Evolutionary conservation across 2,888 invertebrate genomes (phyloP).

Genomic region (Lasioglossum figueresi): DNA sequence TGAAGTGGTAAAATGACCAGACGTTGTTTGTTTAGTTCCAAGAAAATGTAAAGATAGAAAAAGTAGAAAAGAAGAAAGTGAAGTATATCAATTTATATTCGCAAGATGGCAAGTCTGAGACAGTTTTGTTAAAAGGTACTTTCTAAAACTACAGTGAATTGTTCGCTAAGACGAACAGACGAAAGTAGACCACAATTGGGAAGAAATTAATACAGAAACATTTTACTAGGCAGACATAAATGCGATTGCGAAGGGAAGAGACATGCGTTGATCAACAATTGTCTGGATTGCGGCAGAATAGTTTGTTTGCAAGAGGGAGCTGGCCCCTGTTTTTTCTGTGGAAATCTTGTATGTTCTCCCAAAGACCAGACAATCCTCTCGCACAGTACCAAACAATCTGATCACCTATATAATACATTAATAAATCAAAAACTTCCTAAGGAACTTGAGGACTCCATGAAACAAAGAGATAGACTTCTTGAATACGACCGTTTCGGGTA

Average conservation of each 20-base stretch:
- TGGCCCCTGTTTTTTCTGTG: constrained; percentile 98
- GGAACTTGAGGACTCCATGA: constrained; percentile 89
- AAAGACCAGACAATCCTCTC: constrained; percentile 89
- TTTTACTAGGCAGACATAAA: constrained; percentile 85
- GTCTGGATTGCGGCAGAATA: constrained; percentile 96
- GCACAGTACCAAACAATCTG: constrained; percentile 88
- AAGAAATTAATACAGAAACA: constrained; percentile 3
- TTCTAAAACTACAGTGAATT: not conserved
- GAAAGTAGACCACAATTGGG: not conserved
- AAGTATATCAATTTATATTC: constrained; percentile 92
- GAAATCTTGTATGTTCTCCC: constrained; percentile 91
- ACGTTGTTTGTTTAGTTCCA: constrained; percentile 41
- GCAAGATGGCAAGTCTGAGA: constrained; percentile 87
- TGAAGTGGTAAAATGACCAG: not conserved
- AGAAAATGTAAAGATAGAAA: constrained; percentile 70
- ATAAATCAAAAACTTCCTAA: constrained; percentile 85
- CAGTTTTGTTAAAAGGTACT: constrained; percentile 84
- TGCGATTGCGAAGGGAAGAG: constrained; percentile 97
- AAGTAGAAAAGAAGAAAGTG: constrained; percentile 86
- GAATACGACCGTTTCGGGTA: constrained; percentile 94
- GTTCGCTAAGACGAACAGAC: not conserved
- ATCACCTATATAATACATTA: constrained; percentile 88
- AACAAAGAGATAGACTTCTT: constrained; percentile 91
- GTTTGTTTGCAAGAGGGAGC: constrained; percentile 98
- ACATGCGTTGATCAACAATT: constrained; percentile 96